A percentile compares a stretch with the other conserved stretches of the same genome.
phyloP scores from a whole-genome alignment of 2,797 vertebrate species.

The Coregonus ussuriensis region DNA sequence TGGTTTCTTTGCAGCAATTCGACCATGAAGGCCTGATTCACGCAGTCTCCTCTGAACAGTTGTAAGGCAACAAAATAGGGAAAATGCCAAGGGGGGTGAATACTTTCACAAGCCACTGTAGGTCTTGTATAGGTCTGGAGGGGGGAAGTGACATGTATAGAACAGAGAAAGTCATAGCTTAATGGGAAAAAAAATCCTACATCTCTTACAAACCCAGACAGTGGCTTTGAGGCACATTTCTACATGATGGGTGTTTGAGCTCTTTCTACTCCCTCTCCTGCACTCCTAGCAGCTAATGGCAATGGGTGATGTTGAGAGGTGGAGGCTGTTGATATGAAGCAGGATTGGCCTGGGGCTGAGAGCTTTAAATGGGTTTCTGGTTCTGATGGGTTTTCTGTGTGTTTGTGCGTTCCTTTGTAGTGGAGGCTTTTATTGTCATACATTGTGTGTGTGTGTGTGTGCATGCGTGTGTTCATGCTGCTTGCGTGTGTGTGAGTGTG shows the following conservation, averaged over 20 bases:
- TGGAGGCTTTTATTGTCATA: neutral
- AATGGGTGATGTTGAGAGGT: conserved; percentile 44
- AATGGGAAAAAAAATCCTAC: conserved; percentile 51
- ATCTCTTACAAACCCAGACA: conserved; percentile 17
- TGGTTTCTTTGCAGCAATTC: too few species aligned
- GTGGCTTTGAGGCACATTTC: conserved; percentile 24
- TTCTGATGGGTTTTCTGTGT: conserved; percentile 25
- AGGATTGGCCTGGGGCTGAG: conserved; percentile 46
- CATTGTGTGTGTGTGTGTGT: conserved; percentile 2
- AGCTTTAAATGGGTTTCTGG: conserved; percentile 42
- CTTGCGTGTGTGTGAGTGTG: neutral
- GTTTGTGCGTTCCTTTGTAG: conserved; percentile 20
- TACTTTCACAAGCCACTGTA: neutral
- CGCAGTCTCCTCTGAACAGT: too few species aligned
- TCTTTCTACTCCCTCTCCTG: conserved; percentile 43
- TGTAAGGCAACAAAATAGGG: too few species aligned
- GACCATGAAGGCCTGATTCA: too few species aligned
- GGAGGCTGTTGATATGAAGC: conserved; percentile 39
- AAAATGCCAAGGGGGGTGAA: too few species aligned
- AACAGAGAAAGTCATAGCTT: conserved; percentile 39
- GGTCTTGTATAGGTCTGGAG: conserved; percentile 16
- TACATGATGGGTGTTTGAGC: conserved; percentile 24
- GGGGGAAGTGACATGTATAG: neutral
- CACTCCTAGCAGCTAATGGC: conserved; percentile 34
- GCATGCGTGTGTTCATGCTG: conserved; percentile 8